Evolutionary conservation across 2,797 vertebrate species (phyloP), one percentile per base, ranked within the genome.

Genomic region (Arrhamphus sclerolepis): DNA sequence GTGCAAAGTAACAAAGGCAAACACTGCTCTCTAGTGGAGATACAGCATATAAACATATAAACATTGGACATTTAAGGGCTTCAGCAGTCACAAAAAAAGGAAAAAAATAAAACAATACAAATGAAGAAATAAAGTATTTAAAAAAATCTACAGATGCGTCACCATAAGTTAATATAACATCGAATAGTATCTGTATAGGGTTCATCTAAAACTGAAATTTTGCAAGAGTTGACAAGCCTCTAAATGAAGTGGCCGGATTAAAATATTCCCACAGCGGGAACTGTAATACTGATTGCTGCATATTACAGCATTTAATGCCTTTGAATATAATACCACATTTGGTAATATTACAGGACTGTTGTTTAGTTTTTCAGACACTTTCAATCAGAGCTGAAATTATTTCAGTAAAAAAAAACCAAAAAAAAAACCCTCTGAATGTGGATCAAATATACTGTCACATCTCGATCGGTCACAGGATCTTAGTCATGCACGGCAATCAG

Each of bases 11-110:
- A 81, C 53, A 80, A 72, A 85, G 74, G 68, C 65, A 67, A 88
- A 90, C 79, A 85, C 87, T 89, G 87, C 85, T 52, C 86, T 88
- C 89, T 89, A 86, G 88, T 89, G 90, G 87, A 59, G 56, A 78
- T 52, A 62, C 54, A 66, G 63, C 47, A 77, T 77, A 79, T 14
- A 69, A 61, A 82, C 81, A 77, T 58, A 65, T 46, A 50, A 49
- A 65, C 43, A 18, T 42, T 42, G 67, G 65, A 43, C 21, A 16
- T 75, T 76, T 46, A 62, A 72, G 62, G 80, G 67, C 65, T 84
- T 80, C 31, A 1, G 49, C 76, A 77, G 34, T 13, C 70, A 67
- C 72, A 54, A 69, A 9, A 47, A 20, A 34, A 50, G 48, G 44
- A 41, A 40, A 24, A 56, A 20, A 34, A 42, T 38, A 63, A 41